phyloP scores from a whole-genome alignment of 2,888 invertebrate genomes.

The Tetragonula carbonaria region DNA sequence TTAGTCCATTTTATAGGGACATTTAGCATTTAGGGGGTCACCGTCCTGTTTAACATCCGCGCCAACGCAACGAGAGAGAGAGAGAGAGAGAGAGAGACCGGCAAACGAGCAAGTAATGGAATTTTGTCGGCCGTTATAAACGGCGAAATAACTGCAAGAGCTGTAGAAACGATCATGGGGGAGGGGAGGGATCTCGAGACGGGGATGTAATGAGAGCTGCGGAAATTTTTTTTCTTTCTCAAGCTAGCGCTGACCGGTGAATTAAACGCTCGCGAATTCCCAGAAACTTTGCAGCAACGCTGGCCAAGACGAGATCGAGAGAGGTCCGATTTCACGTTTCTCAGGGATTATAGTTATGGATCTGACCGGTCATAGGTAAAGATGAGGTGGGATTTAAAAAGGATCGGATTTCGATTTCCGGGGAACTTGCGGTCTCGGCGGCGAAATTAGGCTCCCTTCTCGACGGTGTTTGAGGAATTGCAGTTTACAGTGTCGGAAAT shows the following conservation, averaged over 20 bases:
- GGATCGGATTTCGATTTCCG: not conserved
- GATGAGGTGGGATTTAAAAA: not conserved
- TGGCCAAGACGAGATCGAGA: not conserved
- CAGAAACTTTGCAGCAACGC: not conserved
- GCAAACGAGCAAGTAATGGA: too few species aligned
- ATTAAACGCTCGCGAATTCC: not conserved
- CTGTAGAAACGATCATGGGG: not conserved
- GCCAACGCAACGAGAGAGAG: too few species aligned
- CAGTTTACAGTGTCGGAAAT: too few species aligned
- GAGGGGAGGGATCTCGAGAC: too few species aligned
- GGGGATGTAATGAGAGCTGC: not conserved
- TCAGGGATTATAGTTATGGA: conserved; percentile 1
- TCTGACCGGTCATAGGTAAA: not conserved
- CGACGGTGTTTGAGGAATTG: not conserved
- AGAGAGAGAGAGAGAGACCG: too few species aligned
- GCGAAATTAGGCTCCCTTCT: not conserved
- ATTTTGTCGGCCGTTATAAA: too few species aligned
- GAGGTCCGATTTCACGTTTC: not conserved
- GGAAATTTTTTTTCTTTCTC: not conserved
- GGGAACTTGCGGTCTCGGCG: not conserved
- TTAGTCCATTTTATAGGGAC: conserved; percentile 42
- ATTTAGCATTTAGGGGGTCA: conserved; percentile 23
- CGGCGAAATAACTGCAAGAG: conserved; percentile 6
- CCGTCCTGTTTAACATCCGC: conserved; percentile 25
- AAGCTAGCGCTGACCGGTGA: not conserved